These are phyloP conservation scores for Hecatera dysodea DNA, from an alignment of 2,888 invertebrate genomes.

Conservation along the genomic window DNA sequence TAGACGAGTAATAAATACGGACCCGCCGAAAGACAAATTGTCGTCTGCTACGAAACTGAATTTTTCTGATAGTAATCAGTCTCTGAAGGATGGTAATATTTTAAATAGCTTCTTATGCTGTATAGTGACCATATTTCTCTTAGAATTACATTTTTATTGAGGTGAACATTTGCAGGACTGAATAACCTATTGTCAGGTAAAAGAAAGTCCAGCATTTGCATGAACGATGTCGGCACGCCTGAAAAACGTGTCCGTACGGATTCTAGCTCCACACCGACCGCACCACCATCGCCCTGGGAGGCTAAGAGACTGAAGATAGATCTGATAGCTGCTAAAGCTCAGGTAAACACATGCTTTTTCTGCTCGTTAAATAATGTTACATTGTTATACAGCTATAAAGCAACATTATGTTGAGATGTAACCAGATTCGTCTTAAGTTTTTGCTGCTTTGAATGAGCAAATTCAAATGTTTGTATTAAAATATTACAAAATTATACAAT, in stretches of 20 bases:
- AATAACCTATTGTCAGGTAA: conserved; percentile 83
- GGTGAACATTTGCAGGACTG: conserved; percentile 71
- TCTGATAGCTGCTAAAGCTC: conserved; percentile 91
- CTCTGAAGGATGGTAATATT: conserved; percentile 83
- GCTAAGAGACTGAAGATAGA: conserved; percentile 92
- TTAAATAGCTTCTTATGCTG: background rate
- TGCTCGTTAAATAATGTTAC: background rate
- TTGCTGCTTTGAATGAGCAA: background rate
- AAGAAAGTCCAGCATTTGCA: conserved; percentile 82
- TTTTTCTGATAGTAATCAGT: conserved; percentile 87
- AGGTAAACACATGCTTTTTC: conserved; percentile 76
- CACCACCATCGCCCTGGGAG: conserved; percentile 92
- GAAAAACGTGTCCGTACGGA: conserved; percentile 83
- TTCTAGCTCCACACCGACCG: conserved; percentile 73
- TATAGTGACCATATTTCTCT: background rate
- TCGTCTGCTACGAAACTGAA: conserved; percentile 85
- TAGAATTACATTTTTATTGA: background rate
- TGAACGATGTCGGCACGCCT: conserved; percentile 76
- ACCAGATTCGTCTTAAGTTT: background rate
- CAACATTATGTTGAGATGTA: background rate
- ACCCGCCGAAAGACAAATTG: conserved; percentile 87
- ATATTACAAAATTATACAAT: background rate
- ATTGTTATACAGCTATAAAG: background rate
- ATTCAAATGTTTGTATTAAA: background rate
- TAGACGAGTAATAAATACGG: conserved; percentile 86